phyloP scores from a whole-genome alignment of 1,140 invertebrate genomes.

The Anoplophora glabripennis region DNA sequence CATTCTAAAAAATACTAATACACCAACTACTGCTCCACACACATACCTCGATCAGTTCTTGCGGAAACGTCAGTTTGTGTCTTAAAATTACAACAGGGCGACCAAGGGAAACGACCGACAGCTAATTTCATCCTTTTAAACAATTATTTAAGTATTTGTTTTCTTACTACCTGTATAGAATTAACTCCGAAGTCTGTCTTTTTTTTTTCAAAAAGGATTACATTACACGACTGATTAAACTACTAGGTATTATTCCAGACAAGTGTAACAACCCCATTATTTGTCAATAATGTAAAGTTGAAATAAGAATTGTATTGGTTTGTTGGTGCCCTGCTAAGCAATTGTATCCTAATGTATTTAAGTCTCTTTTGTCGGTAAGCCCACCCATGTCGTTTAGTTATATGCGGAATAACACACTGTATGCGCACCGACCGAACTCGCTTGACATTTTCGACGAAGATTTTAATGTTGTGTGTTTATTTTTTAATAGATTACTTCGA shows the following conservation, averaged over 20 bases:
- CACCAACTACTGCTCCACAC: no score
- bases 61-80: no score
- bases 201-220: constrained; percentile 17
- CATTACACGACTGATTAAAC: constrained; percentile 35
- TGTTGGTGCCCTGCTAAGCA: constrained; percentile 35
- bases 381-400: constrained; percentile 29
- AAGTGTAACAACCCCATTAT: constrained; percentile 40
- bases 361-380: constrained; percentile 34
- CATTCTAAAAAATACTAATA: no score
- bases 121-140: constrained; percentile 16
- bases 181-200: constrained; percentile 23
- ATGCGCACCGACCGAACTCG: neutral
- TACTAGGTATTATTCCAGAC: constrained; percentile 31
- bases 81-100: no score
- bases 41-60: no score
- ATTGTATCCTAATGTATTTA: constrained; percentile 41
- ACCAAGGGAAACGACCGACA: no score
- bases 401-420: neutral
- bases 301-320: constrained; percentile 30
- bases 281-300: constrained; percentile 32
- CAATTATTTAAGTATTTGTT: constrained; percentile 26
- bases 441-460: constrained; percentile 9
- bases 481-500: no score
- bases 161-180: constrained; percentile 26
- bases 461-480: no score